Conservation (phyloP, 1,140 invertebrate genomes). For the Drosophila mauritiana region DNA sequence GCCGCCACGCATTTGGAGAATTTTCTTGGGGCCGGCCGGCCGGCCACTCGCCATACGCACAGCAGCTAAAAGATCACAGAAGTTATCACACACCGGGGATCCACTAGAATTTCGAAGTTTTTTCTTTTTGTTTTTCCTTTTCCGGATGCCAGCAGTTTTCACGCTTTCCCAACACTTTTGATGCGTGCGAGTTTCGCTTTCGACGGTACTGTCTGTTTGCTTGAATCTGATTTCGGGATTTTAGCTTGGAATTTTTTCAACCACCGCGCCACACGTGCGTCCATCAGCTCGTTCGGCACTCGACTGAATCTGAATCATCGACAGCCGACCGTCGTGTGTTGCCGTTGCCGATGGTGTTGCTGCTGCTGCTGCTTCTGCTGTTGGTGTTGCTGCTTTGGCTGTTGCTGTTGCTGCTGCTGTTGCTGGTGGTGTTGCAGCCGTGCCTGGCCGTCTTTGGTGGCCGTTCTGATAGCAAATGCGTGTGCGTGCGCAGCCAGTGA, state of each 20-base stretch:
- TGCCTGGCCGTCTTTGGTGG: conserved; percentile 28
- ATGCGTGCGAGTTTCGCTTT: conserved; percentile 27
- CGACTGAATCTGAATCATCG: conserved; percentile 72
- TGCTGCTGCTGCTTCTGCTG: conserved; percentile 1
- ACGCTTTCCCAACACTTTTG: conserved; percentile 38
- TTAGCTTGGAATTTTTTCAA: conserved; percentile 2
- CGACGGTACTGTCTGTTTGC: conserved; percentile 1
- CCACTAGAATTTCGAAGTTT: background rate
- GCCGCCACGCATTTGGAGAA: conserved; percentile 57
- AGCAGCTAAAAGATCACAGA: conserved; percentile 21
- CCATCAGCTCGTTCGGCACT: conserved; percentile 74
- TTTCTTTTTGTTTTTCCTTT: background rate
- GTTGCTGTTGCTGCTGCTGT: background rate
- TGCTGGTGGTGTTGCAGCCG: conserved; percentile 14
- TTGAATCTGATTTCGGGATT: conserved; percentile 7
- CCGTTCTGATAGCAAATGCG: conserved; percentile 44
- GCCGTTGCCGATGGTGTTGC: conserved; percentile 36
- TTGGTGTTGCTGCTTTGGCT: conserved; percentile 26
- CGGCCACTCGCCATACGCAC: conserved; percentile 61
- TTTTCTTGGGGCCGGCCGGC: conserved; percentile 70
- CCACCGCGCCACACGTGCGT: conserved; percentile 71
- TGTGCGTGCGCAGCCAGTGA: conserved; percentile 55
- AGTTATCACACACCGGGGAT: conserved; percentile 18
- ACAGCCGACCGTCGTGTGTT: conserved; percentile 32
- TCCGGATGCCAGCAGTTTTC: conserved; percentile 38